A percentile compares a stretch with the other conserved stretches of the same genome.
phyloP scores from a whole-genome alignment of 2,797 vertebrate genomes.

The Rhodeus uyekii region DNA sequence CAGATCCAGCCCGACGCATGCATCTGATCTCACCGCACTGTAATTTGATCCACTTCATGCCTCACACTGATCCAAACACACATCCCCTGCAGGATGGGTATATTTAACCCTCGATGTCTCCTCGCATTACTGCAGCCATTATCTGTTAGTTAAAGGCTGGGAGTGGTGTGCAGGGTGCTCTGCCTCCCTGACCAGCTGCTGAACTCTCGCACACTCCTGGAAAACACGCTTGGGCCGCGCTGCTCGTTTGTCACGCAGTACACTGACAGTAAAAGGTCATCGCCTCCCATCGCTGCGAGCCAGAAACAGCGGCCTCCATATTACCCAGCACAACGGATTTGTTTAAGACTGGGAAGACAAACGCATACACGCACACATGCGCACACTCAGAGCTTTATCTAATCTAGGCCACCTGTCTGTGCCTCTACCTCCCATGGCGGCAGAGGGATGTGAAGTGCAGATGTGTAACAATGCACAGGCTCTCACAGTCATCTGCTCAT shows the following conservation, averaged over 20 bases:
- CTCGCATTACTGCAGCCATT: slow-evolving; percentile 73
- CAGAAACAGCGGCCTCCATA: slow-evolving; percentile 69
- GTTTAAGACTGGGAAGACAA: slow-evolving; percentile 70
- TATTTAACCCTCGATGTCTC: slow-evolving; percentile 63
- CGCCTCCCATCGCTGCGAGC: slow-evolving; percentile 81
- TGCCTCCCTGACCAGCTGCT: slow-evolving; percentile 79
- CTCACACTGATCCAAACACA: slow-evolving; percentile 40
- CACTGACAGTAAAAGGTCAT: slow-evolving; percentile 87
- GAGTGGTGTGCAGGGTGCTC: slow-evolving; percentile 72
- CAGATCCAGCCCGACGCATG: slow-evolving; percentile 25
- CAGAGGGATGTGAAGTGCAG: slow-evolving; percentile 57
- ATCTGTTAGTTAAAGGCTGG: slow-evolving; percentile 84
- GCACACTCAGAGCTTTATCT: slow-evolving; percentile 70
- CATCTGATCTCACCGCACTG: slow-evolving; percentile 34
- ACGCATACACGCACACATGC: slow-evolving; percentile 41
- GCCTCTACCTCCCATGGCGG: slow-evolving; percentile 61
- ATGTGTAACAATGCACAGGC: slow-evolving; percentile 49
- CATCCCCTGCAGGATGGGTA: slow-evolving; percentile 55
- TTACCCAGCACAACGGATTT: slow-evolving; percentile 76
- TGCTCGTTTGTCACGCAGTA: slow-evolving; percentile 84
- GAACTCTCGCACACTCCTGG: slow-evolving; percentile 82
- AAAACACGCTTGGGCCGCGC: slow-evolving; percentile 81
- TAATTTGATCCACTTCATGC: slow-evolving; percentile 43
- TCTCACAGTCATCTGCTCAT: slow-evolving; percentile 56
- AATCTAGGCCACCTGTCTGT: slow-evolving; percentile 78